These are phyloP conservation scores for Daktulosphaira vitifoliae DNA, from an alignment of 1,140 invertebrate genomes.

Conservation along the genomic window DNA sequence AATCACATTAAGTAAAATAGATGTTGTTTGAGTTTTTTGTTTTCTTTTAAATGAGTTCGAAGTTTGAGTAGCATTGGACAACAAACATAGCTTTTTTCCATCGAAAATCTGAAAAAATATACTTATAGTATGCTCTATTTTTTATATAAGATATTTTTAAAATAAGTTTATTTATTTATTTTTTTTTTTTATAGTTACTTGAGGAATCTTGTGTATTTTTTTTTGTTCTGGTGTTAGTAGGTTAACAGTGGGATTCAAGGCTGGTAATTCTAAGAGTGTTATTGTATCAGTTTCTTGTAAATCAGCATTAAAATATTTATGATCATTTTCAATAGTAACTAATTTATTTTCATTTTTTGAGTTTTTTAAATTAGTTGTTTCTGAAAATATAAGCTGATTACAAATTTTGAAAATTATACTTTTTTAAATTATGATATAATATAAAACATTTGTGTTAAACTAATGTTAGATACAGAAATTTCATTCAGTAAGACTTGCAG, in stretches of 20 bases:
- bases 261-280: constrained; percentile 10
- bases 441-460: no score
- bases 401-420: neutral
- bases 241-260: neutral
- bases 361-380: neutral
- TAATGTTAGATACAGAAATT: no score
- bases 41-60: constrained; percentile 8
- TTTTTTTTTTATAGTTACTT: neutral
- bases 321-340: neutral
- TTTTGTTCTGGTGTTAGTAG: no score
- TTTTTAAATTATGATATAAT: no score
- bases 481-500: no score
- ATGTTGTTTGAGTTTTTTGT: constrained; percentile 8
- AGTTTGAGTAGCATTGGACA: constrained; percentile 1
- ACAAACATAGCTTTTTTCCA: neutral
- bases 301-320: neutral
- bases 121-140: neutral
- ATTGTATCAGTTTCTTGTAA: constrained; percentile 9
- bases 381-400: neutral
- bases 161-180: neutral
- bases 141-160: neutral
- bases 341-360: neutral
- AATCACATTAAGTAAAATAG: no score
- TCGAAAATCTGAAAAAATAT: neutral
- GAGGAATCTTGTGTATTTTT: no score